These are phyloP conservation scores for Bagarius yarrelli DNA, from an alignment of 2,113 vertebrate genomes.

Conservation along the genomic window DNA sequence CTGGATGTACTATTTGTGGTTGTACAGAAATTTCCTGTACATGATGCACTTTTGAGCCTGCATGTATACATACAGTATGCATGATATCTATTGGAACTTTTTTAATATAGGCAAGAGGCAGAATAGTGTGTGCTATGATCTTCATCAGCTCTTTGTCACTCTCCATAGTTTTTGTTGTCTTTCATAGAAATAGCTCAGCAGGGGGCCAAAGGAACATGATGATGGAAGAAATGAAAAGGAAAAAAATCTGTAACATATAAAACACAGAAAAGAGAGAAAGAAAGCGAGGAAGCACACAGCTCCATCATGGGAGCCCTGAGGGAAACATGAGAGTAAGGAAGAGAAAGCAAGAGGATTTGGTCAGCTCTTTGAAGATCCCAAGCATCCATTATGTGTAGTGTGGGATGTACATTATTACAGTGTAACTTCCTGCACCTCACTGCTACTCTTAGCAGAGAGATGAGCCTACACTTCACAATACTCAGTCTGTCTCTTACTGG, in stretches of 20 bases:
- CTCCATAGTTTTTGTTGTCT: neutral
- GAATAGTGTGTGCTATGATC: neutral
- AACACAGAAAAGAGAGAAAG: neutral
- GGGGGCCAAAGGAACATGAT: constrained; percentile 26
- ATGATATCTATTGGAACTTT: neutral
- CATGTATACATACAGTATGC: neutral
- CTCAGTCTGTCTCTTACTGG: constrained; percentile 22
- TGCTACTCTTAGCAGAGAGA: constrained; percentile 46
- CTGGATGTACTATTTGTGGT: neutral
- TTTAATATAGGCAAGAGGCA: neutral
- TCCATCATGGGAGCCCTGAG: constrained; percentile 20
- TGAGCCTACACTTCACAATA: constrained; percentile 55
- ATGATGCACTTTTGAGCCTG: neutral
- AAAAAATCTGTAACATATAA: constrained; percentile 63
- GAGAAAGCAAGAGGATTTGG: constrained; percentile 41
- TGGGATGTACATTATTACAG: constrained; percentile 55
- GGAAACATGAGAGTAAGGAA: constrained; percentile 28
- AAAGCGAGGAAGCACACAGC: constrained; percentile 5
- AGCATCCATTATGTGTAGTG: constrained; percentile 69
- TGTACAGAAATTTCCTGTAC: neutral
- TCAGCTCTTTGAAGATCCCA: constrained; percentile 8
- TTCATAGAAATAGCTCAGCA: constrained; percentile 18
- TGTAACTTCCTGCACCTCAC: constrained; percentile 38
- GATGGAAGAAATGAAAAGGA: constrained; percentile 45
- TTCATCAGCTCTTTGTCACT: constrained; percentile 2